A percentile compares a stretch with the other conserved stretches of the same genome.
Conservation (phyloP, 2,888 invertebrate genomes). For the Callyntrura sp. region DNA sequence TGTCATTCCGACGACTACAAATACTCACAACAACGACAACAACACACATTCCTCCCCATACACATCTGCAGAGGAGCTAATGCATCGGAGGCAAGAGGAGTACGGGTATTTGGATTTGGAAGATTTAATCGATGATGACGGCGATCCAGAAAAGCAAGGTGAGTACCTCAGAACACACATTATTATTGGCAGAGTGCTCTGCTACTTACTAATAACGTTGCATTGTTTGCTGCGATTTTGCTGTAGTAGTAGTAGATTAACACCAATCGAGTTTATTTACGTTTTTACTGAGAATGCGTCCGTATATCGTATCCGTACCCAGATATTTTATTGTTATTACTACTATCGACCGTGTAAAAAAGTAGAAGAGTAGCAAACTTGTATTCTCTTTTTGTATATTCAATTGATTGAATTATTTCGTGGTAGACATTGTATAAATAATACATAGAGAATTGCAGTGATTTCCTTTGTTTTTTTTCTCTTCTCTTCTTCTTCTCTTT, state of each 20-base stretch:
- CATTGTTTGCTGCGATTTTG: background rate
- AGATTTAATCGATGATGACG: constrained; percentile 85
- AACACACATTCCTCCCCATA: background rate
- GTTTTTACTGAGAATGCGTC: background rate
- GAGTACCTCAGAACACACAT: constrained; percentile 65
- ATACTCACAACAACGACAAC: no score
- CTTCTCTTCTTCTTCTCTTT: background rate
- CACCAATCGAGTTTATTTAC: background rate
- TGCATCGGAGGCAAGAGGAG: constrained; percentile 84
- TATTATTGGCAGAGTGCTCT: background rate
- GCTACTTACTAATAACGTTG: background rate
- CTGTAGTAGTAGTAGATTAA: background rate
- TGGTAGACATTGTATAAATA: background rate
- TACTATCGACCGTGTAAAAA: background rate
- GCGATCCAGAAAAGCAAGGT: constrained; percentile 85
- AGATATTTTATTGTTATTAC: background rate
- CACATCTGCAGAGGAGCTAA: constrained; percentile 84
- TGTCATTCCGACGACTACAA: background rate
- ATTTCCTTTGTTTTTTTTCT: background rate
- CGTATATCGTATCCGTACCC: no score
- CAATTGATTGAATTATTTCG: background rate
- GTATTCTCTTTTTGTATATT: no score
- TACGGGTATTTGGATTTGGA: constrained; percentile 85
- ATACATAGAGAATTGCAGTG: constrained; percentile 6
- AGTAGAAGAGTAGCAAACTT: background rate